phyloP scores from a whole-genome alignment of 2,797 vertebrate genomes.

The Pseudochromis fuscus region DNA sequence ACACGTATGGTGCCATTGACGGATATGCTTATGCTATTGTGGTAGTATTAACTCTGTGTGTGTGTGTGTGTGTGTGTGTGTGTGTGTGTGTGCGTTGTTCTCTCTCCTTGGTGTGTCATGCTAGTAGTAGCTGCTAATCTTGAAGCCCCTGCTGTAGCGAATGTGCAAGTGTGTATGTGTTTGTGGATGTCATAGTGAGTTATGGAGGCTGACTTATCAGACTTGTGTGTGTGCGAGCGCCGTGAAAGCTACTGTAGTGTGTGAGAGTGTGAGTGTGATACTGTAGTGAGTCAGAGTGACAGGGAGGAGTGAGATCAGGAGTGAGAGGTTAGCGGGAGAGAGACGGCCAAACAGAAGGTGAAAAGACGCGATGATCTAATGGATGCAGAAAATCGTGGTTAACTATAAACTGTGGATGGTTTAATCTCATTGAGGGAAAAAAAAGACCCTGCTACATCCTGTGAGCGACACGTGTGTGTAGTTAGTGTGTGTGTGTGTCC shows the following conservation, averaged over 20 bases:
- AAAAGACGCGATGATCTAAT: conserved; percentile 39
- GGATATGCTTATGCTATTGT: conserved; percentile 55
- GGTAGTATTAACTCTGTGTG: conserved; percentile 44
- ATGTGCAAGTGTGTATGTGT: conserved; percentile 40
- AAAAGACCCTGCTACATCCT: not conserved
- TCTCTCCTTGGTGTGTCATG: conserved; percentile 44
- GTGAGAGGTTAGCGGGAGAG: conserved; percentile 23
- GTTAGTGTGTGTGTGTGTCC: not conserved
- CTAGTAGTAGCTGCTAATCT: conserved; percentile 64
- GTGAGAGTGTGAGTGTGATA: conserved; percentile 3
- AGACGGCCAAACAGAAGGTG: conserved; percentile 45
- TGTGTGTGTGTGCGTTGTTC: conserved; percentile 24
- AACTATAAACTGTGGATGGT: conserved; percentile 18
- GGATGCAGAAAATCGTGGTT: conserved; percentile 26
- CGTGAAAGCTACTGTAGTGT: conserved; percentile 2
- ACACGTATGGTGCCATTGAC: conserved; percentile 53
- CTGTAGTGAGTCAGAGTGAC: conserved; percentile 60
- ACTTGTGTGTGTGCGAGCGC: conserved; percentile 7
- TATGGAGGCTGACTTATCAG: conserved; percentile 49
- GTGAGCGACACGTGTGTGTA: conserved; percentile 5
- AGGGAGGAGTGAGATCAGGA: conserved; percentile 36
- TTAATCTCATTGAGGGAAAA: conserved; percentile 9
- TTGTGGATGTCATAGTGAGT: conserved; percentile 32
- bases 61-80: conserved; percentile 37
- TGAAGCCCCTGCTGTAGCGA: conserved; percentile 37